Evolutionary conservation across 2,797 vertebrate genomes (phyloP), one percentile per base, ranked within the genome.

Genomic region (Esox lucius): DNA sequence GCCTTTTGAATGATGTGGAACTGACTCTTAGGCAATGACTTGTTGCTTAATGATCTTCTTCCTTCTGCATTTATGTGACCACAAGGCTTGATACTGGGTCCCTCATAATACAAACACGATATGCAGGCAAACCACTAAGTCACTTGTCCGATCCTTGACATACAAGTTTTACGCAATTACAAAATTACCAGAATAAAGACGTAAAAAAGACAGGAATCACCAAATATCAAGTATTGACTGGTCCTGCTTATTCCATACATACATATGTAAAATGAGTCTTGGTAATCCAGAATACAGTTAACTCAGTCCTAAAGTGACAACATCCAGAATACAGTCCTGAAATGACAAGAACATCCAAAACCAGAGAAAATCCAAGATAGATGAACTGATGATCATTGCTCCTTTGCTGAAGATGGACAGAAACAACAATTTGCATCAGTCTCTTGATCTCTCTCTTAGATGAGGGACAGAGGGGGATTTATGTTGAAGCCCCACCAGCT

Each of bases 381-480:
- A 31, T 7, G 19, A 22, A 72, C 78, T 83, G 89, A 88, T 82
- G 84, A 78, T 84, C 85, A 80, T 82, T 74, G 81, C 80, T 65
- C 81, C 83, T 91, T 88, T 83, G 84, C 75, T 81, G 74, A 87
- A 88, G 85, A 86, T 79, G 82, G 28, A 59, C 70, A 87, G 59
- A 24, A 82, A 87, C 88, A 85, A 83, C 83, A 89, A 87, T 92
- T 89, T 86, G 81, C 79, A 84, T 91, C 87, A 84, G 86, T 81
- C 85, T 81, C 85, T 91, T 88, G 88, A 88, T 93, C 88, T 86
- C 68, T 72, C 77, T 73, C 82, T 87, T 74, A 89, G 83, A 91
- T 88, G 89, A 93, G 74, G 86, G 87, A 87, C 84, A 85, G 81
- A 83, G 80, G 78, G 85, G 91, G 93, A 93, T 94, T 94, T 93